Percentiles rank a stretch among this genome's conserved stretches.
phyloP scores from a whole-genome alignment of 2,888 invertebrate species.

The Troides aeacus region DNA sequence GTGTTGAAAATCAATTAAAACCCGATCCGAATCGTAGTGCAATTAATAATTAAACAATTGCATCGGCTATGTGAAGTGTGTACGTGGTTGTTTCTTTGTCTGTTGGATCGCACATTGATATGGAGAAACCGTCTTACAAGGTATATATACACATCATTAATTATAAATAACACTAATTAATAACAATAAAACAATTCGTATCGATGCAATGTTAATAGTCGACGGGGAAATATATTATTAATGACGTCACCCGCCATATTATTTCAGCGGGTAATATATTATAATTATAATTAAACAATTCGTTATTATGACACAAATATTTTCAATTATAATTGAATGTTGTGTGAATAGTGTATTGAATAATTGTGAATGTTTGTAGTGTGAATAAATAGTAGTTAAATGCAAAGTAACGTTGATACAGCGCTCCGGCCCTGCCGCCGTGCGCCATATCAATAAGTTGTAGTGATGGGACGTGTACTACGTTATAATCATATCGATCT shows the following conservation, averaged over 20 bases:
- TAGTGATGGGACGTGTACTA: constrained; percentile 51
- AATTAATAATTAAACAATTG: constrained; percentile 39
- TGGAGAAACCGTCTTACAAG: constrained; percentile 74
- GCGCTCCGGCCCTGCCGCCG: constrained; percentile 40
- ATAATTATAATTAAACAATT: neutral
- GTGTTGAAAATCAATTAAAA: no score
- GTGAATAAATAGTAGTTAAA: neutral
- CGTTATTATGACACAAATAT: no score
- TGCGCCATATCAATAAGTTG: constrained; percentile 55
- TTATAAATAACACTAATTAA: no score
- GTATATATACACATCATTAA: constrained; percentile 39
- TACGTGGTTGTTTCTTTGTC: constrained; percentile 49
- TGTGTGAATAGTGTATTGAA: no score
- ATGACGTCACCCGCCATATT: neutral
- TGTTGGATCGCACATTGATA: constrained; percentile 54
- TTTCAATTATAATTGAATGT: no score
- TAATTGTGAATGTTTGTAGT: neutral
- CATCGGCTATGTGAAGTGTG: constrained; percentile 46
- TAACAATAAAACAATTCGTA: no score
- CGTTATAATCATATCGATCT: constrained; percentile 22
- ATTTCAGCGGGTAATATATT: neutral
- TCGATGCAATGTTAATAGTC: no score
- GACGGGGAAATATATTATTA: neutral
- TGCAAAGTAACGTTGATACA: constrained; percentile 29
- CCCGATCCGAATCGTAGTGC: constrained; percentile 47